phyloP scores from a whole-genome alignment of 2,113 vertebrate species.

The Collichthys lucidus region DNA sequence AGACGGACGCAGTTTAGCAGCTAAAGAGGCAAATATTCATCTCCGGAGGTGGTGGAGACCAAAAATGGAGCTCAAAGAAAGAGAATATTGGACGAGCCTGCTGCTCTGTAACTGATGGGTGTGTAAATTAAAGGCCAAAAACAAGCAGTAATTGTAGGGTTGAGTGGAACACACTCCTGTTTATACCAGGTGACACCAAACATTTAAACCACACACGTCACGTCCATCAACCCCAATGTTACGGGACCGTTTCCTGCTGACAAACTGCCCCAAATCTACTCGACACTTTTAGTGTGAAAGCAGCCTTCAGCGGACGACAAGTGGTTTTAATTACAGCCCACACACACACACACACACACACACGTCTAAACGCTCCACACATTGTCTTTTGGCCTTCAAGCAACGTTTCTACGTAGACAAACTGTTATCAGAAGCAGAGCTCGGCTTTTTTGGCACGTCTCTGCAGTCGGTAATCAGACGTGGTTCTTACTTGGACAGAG shows the following conservation, averaged over 20 bases:
- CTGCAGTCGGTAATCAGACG: background rate
- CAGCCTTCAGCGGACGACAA: conserved; percentile 4
- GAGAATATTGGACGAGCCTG: too few relatives aligned
- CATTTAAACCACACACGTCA: background rate
- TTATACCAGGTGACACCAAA: background rate
- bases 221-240: background rate
- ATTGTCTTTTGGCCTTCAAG: conserved; percentile 14
- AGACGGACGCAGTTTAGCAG: background rate
- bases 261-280: conserved; percentile 5
- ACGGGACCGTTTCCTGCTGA: conserved; percentile 11
- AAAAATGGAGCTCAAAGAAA: background rate
- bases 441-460: background rate
- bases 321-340: conserved; percentile 60
- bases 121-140: background rate
- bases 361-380: background rate
- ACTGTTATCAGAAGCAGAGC: background rate
- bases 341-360: conserved; percentile 32
- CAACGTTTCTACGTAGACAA: conserved; percentile 3
- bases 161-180: background rate
- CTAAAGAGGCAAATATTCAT: too few relatives aligned
- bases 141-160: too few relatives aligned
- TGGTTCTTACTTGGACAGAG: background rate
- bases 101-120: too few relatives aligned
- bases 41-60: background rate
- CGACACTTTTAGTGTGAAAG: conserved; percentile 9